Percentiles rank a stretch among this genome's conserved stretches.
phyloP scores from a whole-genome alignment of 2,888 invertebrate genomes.

The Mesoligia furuncula region DNA sequence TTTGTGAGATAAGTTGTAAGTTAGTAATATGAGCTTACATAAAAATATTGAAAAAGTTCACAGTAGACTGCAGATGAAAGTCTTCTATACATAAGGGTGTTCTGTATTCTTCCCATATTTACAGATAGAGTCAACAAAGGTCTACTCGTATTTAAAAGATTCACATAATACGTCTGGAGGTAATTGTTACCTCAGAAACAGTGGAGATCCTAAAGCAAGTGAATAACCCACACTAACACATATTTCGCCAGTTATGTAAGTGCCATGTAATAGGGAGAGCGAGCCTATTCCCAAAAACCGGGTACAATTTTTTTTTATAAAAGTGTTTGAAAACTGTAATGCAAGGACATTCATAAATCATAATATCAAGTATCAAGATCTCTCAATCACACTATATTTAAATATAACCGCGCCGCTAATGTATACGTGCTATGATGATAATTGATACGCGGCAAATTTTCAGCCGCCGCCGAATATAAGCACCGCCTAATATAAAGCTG shows the following conservation, averaged over 20 bases:
- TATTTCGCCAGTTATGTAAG: no score
- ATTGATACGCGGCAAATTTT: conserved; percentile 65
- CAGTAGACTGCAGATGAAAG: background rate
- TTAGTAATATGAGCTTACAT: background rate
- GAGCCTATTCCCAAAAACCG: background rate
- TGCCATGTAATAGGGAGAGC: no score
- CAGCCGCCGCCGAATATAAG: conserved; percentile 39
- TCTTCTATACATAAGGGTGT: background rate
- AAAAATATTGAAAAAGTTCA: background rate
- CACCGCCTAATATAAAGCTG: conserved; percentile 29
- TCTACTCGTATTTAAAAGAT: background rate
- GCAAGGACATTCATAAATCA: background rate
- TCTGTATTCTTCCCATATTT: background rate
- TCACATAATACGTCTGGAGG: background rate
- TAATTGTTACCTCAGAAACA: background rate
- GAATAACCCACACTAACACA: background rate
- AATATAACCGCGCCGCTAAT: conserved; percentile 58
- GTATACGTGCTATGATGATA: conserved; percentile 60
- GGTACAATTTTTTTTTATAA: background rate
- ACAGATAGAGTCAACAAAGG: background rate
- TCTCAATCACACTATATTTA: conserved; percentile 36
- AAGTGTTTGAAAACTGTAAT: background rate
- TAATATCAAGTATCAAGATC: conserved; percentile 43
- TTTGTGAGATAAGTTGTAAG: no score
- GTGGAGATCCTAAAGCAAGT: background rate